phyloP scores from a whole-genome alignment of 1,140 invertebrate genomes.

The Ceratoteleas bidentatus region DNA sequence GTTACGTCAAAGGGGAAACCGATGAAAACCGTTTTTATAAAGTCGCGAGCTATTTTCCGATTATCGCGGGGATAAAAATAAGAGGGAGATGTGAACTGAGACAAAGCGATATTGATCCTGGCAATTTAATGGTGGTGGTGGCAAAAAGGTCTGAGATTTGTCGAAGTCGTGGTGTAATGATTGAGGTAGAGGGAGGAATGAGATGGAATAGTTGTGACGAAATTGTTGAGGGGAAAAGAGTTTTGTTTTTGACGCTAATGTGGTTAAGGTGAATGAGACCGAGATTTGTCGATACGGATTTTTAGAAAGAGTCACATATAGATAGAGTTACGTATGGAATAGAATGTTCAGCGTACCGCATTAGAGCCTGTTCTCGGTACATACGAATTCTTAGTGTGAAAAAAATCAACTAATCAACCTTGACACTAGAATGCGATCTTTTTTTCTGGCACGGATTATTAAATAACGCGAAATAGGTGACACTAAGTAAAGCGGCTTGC shows the following conservation, averaged over 20 bases:
- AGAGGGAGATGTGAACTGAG: too few relatives aligned
- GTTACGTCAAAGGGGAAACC: neutral
- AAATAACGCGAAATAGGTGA: slow-evolving; percentile 21
- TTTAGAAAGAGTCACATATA: too few relatives aligned
- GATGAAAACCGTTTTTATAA: neutral
- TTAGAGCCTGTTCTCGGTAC: neutral
- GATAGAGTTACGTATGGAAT: neutral
- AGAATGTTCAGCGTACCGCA: neutral
- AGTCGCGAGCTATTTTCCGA: neutral
- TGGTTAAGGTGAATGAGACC: too few relatives aligned
- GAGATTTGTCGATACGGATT: too few relatives aligned
- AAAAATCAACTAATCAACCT: slow-evolving; percentile 2
- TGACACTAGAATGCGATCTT: slow-evolving; percentile 3
- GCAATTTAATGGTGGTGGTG: too few relatives aligned
- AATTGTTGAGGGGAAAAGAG: too few relatives aligned
- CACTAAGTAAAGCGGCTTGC: slow-evolving; percentile 14
- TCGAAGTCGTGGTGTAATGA: too few relatives aligned
- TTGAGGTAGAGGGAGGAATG: too few relatives aligned
- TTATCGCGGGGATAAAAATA: neutral
- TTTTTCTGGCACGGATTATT: slow-evolving; percentile 5
- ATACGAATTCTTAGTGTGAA: neutral
- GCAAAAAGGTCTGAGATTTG: too few relatives aligned
- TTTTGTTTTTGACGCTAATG: too few relatives aligned
- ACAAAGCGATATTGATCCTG: too few relatives aligned
- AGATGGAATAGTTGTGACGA: too few relatives aligned